Conservation (phyloP, 2,797 vertebrate species). For the Fringilla coelebs region DNA sequence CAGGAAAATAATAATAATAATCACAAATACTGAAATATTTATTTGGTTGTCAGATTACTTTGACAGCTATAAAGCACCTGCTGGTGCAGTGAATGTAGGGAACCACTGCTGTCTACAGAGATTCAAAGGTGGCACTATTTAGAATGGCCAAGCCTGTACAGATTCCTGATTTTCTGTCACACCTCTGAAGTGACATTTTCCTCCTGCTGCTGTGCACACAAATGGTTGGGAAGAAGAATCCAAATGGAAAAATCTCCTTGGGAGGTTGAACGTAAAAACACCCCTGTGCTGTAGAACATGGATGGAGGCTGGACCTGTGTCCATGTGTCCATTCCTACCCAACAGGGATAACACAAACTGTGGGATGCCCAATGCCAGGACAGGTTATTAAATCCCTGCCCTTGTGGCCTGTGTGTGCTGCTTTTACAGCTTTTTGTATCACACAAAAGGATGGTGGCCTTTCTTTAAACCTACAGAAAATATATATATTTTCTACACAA, state of each 20-base stretch:
- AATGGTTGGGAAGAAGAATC: not conserved
- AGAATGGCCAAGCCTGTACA: not conserved
- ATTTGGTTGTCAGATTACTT: not conserved
- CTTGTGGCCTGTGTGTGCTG: not conserved
- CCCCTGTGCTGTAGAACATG: not conserved
- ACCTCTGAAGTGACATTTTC: not conserved
- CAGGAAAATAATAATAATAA: not conserved
- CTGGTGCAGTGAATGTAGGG: not conserved
- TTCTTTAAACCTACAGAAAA: not conserved
- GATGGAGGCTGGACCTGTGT: not conserved
- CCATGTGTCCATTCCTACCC: not conserved
- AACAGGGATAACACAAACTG: not conserved
- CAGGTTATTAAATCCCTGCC: not conserved
- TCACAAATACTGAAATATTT: not conserved
- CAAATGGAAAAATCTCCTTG: not conserved
- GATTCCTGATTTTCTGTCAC: not conserved
- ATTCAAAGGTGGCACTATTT: not conserved
- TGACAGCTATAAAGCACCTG: not conserved
- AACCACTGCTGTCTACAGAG: not conserved
- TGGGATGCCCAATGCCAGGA: accelerated
- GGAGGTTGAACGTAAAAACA: not conserved
- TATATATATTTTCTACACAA: accelerated
- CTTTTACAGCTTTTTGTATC: not conserved
- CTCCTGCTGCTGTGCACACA: not conserved
- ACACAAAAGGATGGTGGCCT: not conserved